Conservation (phyloP, 1,140 invertebrate genomes). For the Ceratina australensis region DNA sequence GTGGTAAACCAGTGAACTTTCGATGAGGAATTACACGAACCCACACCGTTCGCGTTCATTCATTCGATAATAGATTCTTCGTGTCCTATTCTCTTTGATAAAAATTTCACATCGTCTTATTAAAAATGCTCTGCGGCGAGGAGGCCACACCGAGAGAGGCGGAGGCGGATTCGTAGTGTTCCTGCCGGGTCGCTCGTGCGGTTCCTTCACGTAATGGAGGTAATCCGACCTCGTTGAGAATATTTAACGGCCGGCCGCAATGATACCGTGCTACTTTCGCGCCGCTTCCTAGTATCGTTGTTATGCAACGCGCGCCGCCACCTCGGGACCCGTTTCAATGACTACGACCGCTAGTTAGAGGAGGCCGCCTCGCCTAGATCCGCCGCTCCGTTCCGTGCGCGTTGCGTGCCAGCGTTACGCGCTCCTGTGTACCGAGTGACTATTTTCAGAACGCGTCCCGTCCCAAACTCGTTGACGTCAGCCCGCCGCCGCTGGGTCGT, state of each 20-base stretch:
- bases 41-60: too few relatives aligned
- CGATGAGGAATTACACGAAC: too few relatives aligned
- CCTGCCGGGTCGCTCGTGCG: constrained; percentile 34
- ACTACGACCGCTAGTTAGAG: constrained; percentile 31
- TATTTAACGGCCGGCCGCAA: constrained; percentile 59
- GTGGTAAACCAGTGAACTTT: too few relatives aligned
- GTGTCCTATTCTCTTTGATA: too few relatives aligned
- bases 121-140: too few relatives aligned
- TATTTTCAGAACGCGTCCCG: constrained; percentile 39
- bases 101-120: too few relatives aligned
- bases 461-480: constrained; percentile 39
- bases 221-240: constrained; percentile 66
- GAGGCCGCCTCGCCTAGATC: constrained; percentile 12
- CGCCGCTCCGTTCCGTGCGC: not conserved
- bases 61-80: too few relatives aligned
- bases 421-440: constrained; percentile 12
- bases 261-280: constrained; percentile 62
- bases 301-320: constrained; percentile 60
- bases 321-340: constrained; percentile 60
- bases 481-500: not conserved
- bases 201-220: constrained; percentile 60
- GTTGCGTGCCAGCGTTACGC: constrained; percentile 15
- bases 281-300: constrained; percentile 63
- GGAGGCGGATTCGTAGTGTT: constrained; percentile 5
- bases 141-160: not conserved